phyloP scores from a whole-genome alignment of 2,888 invertebrate genomes.

The Perdita meconis region DNA sequence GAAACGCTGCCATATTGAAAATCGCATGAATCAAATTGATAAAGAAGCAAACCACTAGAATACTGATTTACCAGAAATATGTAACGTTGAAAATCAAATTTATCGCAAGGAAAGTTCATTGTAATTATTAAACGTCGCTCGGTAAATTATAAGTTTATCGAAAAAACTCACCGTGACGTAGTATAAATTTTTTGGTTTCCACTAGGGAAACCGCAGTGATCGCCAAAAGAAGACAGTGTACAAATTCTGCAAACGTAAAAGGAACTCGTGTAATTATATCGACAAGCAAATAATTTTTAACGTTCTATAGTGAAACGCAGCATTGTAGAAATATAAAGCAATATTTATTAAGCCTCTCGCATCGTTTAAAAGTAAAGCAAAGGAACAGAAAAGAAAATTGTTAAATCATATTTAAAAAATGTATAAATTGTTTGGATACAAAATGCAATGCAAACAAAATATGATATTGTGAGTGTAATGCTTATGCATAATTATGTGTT shows the following conservation, averaged over 20 bases:
- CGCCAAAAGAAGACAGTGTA: conserved; percentile 70
- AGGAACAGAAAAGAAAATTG: not conserved
- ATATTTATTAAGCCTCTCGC: not conserved
- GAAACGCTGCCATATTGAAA: not conserved
- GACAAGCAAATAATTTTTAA: not conserved
- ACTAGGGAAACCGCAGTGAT: conserved; percentile 79
- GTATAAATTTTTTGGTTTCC: conserved; percentile 79
- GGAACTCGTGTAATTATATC: conserved; percentile 36
- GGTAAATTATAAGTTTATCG: conserved; percentile 5
- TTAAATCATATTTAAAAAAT: not conserved
- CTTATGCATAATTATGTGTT: not conserved
- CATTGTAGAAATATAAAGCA: not conserved
- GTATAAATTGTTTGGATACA: not conserved
- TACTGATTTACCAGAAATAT: not conserved
- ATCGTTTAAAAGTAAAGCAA: not conserved
- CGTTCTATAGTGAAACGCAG: not conserved
- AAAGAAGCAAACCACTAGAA: not conserved
- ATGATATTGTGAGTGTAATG: too few relatives aligned
- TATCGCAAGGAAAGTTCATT: not conserved
- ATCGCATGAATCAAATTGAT: not conserved
- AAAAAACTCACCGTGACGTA: conserved; percentile 79
- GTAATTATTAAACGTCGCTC: not conserved
- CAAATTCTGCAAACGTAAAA: conserved; percentile 47
- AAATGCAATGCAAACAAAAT: not conserved
- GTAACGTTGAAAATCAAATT: not conserved